These are phyloP conservation scores for Hemibagrus guttatus DNA, from an alignment of 2,797 vertebrate genomes.

Conservation along the genomic window DNA sequence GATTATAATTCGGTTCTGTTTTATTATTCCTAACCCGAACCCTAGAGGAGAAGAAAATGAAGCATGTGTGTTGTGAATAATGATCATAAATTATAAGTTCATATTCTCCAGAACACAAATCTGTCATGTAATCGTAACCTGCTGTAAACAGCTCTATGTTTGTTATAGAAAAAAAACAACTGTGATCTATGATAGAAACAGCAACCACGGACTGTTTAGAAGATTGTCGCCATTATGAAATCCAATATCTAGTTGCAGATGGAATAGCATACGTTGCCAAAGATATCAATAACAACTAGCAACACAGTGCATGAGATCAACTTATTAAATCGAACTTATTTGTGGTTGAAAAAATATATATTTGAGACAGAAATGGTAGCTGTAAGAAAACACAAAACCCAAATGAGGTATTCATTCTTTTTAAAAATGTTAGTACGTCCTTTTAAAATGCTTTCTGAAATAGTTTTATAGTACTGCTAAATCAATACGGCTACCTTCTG, in stretches of 20 bases:
- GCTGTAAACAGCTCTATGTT: neutral
- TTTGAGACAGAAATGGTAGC: neutral
- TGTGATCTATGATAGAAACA: neutral
- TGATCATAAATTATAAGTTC: neutral
- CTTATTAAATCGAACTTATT: too few species aligned
- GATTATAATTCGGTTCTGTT: neutral
- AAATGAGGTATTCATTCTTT: neutral
- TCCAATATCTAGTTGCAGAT: neutral
- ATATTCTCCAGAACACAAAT: neutral
- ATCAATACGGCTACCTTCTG: neutral
- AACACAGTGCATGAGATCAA: neutral
- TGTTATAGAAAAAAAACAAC: neutral
- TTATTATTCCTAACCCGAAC: too few species aligned
- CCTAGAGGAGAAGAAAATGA: neutral
- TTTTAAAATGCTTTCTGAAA: neutral
- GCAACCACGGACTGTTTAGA: neutral
- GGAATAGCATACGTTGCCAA: neutral
- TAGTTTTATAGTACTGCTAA: neutral
- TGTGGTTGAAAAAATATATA: neutral
- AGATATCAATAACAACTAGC: neutral
- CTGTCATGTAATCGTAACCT: neutral
- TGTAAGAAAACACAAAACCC: neutral
- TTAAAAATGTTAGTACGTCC: neutral
- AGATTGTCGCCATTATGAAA: neutral
- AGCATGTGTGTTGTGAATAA: neutral